phyloP scores from a whole-genome alignment of 2,888 invertebrate species.

The Eupeodes luniger region DNA sequence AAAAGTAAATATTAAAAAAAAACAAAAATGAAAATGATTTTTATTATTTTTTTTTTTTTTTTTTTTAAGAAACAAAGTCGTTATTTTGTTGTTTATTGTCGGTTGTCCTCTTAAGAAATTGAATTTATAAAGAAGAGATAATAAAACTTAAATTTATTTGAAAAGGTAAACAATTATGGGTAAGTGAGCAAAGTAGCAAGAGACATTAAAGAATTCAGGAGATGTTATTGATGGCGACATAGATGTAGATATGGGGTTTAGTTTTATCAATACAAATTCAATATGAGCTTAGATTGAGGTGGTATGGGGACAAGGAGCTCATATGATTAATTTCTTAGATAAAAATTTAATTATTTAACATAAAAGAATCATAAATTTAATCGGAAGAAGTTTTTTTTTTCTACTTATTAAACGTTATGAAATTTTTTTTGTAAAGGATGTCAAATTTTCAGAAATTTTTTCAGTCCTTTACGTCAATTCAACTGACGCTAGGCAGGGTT shows the following conservation, averaged over 20 bases:
- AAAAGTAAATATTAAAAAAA: no score
- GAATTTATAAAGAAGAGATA: slow-evolving; percentile 52
- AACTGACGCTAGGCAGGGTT: no score
- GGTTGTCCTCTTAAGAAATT: slow-evolving; percentile 45
- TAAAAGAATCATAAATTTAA: no score
- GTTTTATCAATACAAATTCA: slow-evolving; percentile 18
- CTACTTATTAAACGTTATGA: no score
- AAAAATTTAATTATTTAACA: no score
- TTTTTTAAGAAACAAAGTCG: slow-evolving; percentile 7
- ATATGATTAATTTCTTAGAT: no score
- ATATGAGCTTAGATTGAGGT: background rate
- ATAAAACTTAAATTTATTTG: slow-evolving; percentile 50
- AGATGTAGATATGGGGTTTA: background rate
- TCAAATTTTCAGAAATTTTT: no score
- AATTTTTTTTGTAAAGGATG: no score
- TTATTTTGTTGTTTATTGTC: slow-evolving; percentile 52
- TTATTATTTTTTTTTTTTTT: background rate
- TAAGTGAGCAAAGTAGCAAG: slow-evolving; percentile 6
- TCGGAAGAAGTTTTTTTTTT: no score
- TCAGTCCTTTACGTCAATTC: no score
- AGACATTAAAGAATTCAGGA: background rate
- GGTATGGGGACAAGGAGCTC: no score
- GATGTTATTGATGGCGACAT: slow-evolving; percentile 6
- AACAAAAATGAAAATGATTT: background rate
- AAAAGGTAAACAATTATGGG: slow-evolving; percentile 49